Evolutionary conservation across 1,140 invertebrate genomes (phyloP).

Genomic region (Melitaea cinxia): DNA sequence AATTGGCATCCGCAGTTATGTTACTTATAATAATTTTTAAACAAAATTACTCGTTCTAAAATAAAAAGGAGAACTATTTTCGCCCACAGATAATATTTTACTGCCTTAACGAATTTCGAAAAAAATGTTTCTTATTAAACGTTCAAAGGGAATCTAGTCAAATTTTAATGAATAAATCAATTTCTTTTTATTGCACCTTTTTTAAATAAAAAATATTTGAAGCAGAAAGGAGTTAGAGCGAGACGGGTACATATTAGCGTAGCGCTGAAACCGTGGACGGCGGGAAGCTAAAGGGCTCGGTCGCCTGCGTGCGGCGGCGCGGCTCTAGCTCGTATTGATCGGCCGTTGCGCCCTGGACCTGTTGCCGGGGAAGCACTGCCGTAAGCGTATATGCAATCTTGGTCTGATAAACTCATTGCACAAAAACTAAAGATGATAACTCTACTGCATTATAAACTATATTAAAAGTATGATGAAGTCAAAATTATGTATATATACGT

Average conservation of each 20-base stretch:
- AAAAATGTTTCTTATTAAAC: too few species aligned
- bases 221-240: slow-evolving; percentile 3
- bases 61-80: too few species aligned
- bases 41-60: too few species aligned
- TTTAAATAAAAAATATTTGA: not conserved
- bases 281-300: slow-evolving; percentile 55
- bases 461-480: too few species aligned
- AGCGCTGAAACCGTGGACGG: not conserved
- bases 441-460: not conserved
- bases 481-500: too few species aligned
- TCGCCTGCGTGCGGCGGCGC: slow-evolving; percentile 53
- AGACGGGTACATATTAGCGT: slow-evolving; percentile 9
- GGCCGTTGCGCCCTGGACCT: slow-evolving; percentile 56
- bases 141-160: too few species aligned
- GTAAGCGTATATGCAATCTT: slow-evolving; percentile 44
- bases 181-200: too few species aligned
- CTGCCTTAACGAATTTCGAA: too few species aligned
- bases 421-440: not conserved
- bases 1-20: too few species aligned
- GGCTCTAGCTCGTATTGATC: slow-evolving; percentile 69
- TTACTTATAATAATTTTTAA: too few species aligned
- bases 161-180: too few species aligned
- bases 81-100: too few species aligned
- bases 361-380: slow-evolving; percentile 60
- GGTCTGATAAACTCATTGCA: slow-evolving; percentile 14